Percentiles rank a stretch among this genome's conserved stretches.
Conservation (phyloP, 2,113 vertebrate species). For the Lampris megalopsis region DNA sequence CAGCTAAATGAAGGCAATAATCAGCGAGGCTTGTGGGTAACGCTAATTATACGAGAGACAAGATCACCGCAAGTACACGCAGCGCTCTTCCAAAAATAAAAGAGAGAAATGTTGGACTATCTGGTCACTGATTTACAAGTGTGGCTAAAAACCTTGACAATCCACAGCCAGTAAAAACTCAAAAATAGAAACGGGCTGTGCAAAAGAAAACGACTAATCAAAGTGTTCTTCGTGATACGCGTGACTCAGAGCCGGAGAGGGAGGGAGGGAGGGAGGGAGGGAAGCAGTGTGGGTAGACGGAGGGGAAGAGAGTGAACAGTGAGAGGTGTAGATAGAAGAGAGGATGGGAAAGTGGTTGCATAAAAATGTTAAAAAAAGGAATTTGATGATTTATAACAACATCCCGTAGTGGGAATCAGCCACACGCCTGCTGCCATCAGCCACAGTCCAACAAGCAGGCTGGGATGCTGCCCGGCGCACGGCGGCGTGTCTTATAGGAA, state of each 20-base stretch:
- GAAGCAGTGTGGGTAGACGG: constrained; percentile 19
- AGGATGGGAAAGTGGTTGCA: constrained; percentile 58
- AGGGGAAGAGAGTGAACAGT: constrained; percentile 41
- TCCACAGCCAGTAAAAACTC: constrained; percentile 19
- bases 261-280: constrained; percentile 15
- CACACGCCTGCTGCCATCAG: constrained; percentile 74
- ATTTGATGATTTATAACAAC: constrained; percentile 76
- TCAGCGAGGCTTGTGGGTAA: constrained; percentile 24
- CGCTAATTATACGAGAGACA: constrained; percentile 42
- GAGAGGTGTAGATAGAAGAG: constrained; percentile 43
- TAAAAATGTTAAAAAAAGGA: constrained; percentile 15
- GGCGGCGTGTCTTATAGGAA: constrained; percentile 30
- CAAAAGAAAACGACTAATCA: constrained; percentile 25
- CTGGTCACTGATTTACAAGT: constrained; percentile 27
- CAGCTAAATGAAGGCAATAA: constrained; percentile 59
- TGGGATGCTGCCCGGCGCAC: constrained; percentile 57
- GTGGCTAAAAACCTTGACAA: constrained; percentile 16
- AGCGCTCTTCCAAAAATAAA: constrained; percentile 24
- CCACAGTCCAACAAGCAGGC: constrained; percentile 80
- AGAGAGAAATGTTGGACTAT: constrained; percentile 21
- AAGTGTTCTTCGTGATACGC: constrained; percentile 13
- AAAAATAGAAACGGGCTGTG: constrained; percentile 19
- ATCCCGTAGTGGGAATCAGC: constrained; percentile 62
- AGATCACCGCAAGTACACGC: constrained; percentile 38
- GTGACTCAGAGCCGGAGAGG: constrained; percentile 41